phyloP scores from a whole-genome alignment of 2,797 vertebrate genomes.

The Enteromius trimaculatus region DNA sequence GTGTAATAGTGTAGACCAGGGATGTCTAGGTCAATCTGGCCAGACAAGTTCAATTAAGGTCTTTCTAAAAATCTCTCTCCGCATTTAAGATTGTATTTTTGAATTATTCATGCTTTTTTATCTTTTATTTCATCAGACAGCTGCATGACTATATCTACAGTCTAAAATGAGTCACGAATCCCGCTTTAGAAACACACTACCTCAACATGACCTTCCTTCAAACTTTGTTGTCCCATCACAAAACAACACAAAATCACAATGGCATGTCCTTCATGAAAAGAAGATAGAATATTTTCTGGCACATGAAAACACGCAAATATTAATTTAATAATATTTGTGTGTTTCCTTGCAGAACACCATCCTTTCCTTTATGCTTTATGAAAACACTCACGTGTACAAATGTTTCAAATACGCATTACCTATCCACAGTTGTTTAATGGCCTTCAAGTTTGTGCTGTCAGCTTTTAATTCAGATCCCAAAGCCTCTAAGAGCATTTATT shows the following conservation, averaged over 20 bases:
- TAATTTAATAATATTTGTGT: constrained; percentile 12
- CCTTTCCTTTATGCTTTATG: neutral
- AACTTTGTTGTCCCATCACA: constrained; percentile 30
- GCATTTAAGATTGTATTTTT: constrained; percentile 39
- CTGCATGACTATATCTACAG: constrained; percentile 28
- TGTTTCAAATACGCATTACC: neutral
- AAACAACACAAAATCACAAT: constrained; percentile 22
- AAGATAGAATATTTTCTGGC: constrained; percentile 2
- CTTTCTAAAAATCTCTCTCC: constrained; percentile 25
- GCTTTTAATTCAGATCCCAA: neutral
- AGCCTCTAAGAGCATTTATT: neutral
- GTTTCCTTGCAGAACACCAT: neutral
- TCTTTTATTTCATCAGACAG: constrained; percentile 46
- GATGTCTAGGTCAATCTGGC: constrained; percentile 42
- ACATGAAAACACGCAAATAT: neutral
- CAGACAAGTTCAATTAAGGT: constrained; percentile 44
- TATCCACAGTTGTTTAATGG: neutral
- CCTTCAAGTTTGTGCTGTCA: constrained; percentile 4
- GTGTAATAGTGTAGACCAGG: constrained; percentile 13
- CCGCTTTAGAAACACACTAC: constrained; percentile 37
- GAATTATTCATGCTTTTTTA: constrained; percentile 57
- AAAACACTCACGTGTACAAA: neutral
- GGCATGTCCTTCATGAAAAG: constrained; percentile 18
- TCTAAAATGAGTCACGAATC: constrained; percentile 51
- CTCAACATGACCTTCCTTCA: constrained; percentile 28